Conservation (phyloP, 2,113 vertebrate species). For the Paramisgurnus dabryanus region DNA sequence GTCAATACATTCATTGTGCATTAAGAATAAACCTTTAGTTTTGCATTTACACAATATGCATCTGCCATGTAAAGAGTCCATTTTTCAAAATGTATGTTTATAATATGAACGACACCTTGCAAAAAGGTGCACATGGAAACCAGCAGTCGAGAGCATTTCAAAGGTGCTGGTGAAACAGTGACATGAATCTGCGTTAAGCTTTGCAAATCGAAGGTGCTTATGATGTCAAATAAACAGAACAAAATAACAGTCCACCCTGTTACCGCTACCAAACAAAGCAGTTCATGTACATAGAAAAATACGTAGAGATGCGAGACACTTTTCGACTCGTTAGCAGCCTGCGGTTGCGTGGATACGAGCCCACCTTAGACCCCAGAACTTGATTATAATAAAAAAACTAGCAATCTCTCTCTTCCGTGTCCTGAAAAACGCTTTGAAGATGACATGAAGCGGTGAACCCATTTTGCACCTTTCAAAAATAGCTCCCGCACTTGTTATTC, state of each 20-base stretch:
- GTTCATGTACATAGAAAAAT: constrained; percentile 5
- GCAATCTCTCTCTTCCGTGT: not conserved
- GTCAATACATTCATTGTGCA: constrained; percentile 13
- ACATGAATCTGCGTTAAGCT: not conserved
- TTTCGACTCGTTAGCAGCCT: not conserved
- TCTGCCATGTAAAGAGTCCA: no score
- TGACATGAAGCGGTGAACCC: not conserved
- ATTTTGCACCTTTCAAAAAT: constrained; percentile 14
- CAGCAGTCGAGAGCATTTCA: not conserved
- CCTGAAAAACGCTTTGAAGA: constrained; percentile 1
- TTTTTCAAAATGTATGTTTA: no score
- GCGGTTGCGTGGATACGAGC: not conserved
- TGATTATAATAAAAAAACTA: not conserved
- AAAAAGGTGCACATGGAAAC: not conserved
- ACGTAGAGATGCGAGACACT: not conserved
- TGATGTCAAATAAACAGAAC: not conserved
- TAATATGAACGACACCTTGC: not conserved
- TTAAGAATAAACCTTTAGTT: not conserved
- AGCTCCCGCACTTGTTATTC: constrained; percentile 45
- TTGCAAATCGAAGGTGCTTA: not conserved
- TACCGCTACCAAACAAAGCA: constrained; percentile 20
- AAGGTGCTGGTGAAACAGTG: constrained; percentile 3
- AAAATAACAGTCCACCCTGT: constrained; percentile 8
- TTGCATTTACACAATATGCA: no score
- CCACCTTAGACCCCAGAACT: not conserved